Base-by-base conservation (phyloP, 2,888 invertebrate species). In the Agrochola macilenta region DNA sequence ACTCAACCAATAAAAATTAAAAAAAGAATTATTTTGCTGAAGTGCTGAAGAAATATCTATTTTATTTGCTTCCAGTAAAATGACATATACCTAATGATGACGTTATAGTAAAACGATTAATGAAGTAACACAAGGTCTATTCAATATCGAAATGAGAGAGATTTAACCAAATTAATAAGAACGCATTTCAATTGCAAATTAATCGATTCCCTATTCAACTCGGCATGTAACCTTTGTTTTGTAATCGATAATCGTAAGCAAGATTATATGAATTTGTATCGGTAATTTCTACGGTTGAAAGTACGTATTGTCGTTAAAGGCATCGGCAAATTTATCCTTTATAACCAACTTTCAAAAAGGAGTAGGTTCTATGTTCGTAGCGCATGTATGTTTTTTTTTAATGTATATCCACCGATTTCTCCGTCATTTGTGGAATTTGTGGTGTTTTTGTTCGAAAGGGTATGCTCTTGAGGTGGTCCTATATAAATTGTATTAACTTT, bases 181-280 rank as follows among this genome's bases (percentile, higher is more conserved):
- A 60, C 57, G 17, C 20, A 69, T 60, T 76, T 54, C 17, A 71
- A 74, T 69, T 71, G 52, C 46, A 49, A 76, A 76, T 73, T 57
- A 75, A 66, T 72, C 49, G 69, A 66, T 76, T 57, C 12, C 49
- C 26, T 14, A 66, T 70, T 66, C 30, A 63, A 43, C 69, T 54
- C 46, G 14, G 30, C 61, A 61, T 65, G 69, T 39, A 83, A 65
- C 20, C 49, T 71, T 74, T 83, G 65, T 64, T 73, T 65, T 57
- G 30, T 61, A 70, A 75, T 75, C 46, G 43, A 54, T 60, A 26
- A 66, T 70, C 46, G 54, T 74, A 43, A 64, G 30, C n/a, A 70
- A 30, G 54, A 69, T 74, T 71, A 65, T 60, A 64, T 73, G 63
- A n/a, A 61, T 65, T 71, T 60, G 54, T 52, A 60, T 64, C 35